These are phyloP conservation scores for Bellardia bayeri DNA, from an alignment of 2,888 invertebrate genomes.

Conservation along the genomic window DNA sequence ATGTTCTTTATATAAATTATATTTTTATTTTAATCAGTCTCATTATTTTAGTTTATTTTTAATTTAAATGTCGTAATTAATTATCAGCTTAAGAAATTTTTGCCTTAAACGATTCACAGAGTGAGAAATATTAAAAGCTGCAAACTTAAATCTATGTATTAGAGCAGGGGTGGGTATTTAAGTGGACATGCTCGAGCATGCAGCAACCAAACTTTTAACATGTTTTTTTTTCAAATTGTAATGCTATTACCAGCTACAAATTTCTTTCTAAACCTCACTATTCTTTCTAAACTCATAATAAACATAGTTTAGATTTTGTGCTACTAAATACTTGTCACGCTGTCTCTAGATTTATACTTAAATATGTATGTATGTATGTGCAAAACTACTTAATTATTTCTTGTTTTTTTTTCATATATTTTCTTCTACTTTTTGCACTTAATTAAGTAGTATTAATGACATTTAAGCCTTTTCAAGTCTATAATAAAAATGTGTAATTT, in stretches of 20 bases:
- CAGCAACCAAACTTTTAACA: no score
- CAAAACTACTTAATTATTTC: slow-evolving; percentile 34
- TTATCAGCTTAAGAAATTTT: slow-evolving; percentile 37
- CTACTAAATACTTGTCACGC: background rate
- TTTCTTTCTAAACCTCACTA: no score
- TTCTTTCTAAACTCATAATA: no score
- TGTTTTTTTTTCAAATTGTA: no score
- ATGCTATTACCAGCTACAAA: no score
- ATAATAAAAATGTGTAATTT: slow-evolving; percentile 47
- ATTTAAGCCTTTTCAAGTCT: slow-evolving; percentile 12
- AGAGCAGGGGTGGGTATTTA: no score
- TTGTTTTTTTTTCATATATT: background rate
- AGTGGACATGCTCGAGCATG: no score
- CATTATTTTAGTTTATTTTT: slow-evolving; percentile 35
- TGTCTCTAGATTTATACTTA: background rate
- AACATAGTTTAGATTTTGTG: background rate
- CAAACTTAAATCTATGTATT: no score
- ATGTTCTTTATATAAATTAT: slow-evolving; percentile 46
- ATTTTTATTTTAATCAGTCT: slow-evolving; percentile 37
- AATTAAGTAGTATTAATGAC: slow-evolving; percentile 40
- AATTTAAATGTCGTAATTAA: slow-evolving; percentile 31
- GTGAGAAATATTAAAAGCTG: background rate
- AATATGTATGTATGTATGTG: background rate
- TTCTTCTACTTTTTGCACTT: slow-evolving; percentile 27
- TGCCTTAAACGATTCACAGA: slow-evolving; percentile 7